Percentiles rank a stretch among this genome's conserved stretches.
Evolutionary conservation across 2,888 invertebrate species (phyloP).

Genomic region (Apoda limacodes): DNA sequence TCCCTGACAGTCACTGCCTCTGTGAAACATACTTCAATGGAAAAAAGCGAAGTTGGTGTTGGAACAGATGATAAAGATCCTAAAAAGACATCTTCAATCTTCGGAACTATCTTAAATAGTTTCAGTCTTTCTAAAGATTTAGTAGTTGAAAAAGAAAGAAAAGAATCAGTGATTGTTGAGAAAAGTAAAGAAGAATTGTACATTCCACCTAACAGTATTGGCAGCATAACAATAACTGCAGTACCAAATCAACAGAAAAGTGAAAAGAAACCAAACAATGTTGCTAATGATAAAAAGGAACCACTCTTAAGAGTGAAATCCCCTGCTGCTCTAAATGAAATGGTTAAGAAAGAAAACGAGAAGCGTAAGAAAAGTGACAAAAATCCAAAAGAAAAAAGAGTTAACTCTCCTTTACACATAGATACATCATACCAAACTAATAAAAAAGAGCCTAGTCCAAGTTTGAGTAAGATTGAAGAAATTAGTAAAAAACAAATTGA

Average conservation of each 20-base stretch:
- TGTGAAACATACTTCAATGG: conserved; percentile 22
- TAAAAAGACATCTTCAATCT: conserved; percentile 25
- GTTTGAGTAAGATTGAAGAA: conserved; percentile 31
- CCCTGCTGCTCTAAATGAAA: conserved; percentile 55
- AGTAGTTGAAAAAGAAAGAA: conserved; percentile 39
- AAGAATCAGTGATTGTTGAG: conserved; percentile 27
- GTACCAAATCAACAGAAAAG: conserved; percentile 33
- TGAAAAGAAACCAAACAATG: conserved; percentile 28
- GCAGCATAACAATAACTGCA: conserved; percentile 60
- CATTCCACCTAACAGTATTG: conserved; percentile 50
- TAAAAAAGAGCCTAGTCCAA: conserved; percentile 44
- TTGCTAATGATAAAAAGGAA: conserved; percentile 28
- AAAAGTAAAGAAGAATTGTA: conserved; percentile 43
- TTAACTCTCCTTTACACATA: conserved; percentile 39
- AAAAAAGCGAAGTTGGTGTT: conserved; percentile 24
- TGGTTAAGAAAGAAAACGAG: conserved; percentile 33
- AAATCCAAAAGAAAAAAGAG: conserved; percentile 36
- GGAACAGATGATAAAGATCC: conserved; percentile 23
- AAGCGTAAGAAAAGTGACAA: conserved; percentile 33
- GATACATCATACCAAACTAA: conserved; percentile 41
- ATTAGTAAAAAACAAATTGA: conserved; percentile 47
- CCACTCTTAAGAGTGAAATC: conserved; percentile 53
- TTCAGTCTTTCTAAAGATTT: conserved; percentile 40
- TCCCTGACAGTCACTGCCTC: conserved; percentile 56
- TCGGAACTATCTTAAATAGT: conserved; percentile 34